These are phyloP conservation scores for Deroplatys truncata DNA, from an alignment of 2,888 invertebrate genomes.

Conservation along the genomic window DNA sequence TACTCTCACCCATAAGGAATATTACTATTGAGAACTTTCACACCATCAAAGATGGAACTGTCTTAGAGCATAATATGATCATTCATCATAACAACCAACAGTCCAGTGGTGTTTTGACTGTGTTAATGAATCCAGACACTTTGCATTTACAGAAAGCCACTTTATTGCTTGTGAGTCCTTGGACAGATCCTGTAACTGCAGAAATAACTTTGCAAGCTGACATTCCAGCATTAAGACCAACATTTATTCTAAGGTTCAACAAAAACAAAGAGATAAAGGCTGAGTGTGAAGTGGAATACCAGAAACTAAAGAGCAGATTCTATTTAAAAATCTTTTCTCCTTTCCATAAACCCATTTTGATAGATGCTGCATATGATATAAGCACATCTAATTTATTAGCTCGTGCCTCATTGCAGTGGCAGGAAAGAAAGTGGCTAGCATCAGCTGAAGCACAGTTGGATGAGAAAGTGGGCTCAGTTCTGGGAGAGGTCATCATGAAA, in stretches of 20 bases:
- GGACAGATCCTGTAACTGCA: constrained; percentile 24
- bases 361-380: constrained; percentile 24
- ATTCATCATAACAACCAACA: constrained; percentile 17
- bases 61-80: constrained; percentile 18
- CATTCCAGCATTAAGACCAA: not conserved
- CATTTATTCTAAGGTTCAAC: constrained; percentile 19
- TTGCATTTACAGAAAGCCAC: not conserved
- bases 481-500: constrained; percentile 9
- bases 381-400: not conserved
- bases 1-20: not conserved
- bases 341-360: constrained; percentile 22
- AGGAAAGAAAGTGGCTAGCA: constrained; percentile 9
- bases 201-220: constrained; percentile 10
- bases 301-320: constrained; percentile 14
- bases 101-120: not conserved
- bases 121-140: not conserved
- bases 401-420: constrained; percentile 12
- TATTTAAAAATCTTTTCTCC: constrained; percentile 27
- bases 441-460: constrained; percentile 11
- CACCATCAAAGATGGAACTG: not conserved
- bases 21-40: constrained; percentile 21
- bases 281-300: constrained; percentile 17
- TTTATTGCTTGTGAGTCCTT: constrained; percentile 13
- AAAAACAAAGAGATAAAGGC: constrained; percentile 25
- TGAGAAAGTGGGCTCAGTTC: not conserved